Conservation (phyloP, 2,888 invertebrate genomes). For the Meteorus colon region DNA sequence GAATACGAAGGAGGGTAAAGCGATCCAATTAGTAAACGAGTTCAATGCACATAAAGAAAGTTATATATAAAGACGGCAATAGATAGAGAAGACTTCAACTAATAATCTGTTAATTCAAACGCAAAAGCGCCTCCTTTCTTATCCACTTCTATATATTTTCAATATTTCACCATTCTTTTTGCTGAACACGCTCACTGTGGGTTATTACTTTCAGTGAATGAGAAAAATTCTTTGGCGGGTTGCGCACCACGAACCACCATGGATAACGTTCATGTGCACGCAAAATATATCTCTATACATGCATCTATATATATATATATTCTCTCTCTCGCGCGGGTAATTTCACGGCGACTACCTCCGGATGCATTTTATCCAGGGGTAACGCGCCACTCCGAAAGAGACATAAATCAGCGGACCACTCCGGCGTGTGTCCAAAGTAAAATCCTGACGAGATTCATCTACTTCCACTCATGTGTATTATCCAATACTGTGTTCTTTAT, state of each 20-base stretch:
- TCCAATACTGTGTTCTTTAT: not conserved
- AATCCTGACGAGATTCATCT: slow-evolving; percentile 9
- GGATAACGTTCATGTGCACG: slow-evolving; percentile 47
- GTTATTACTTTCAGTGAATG: slow-evolving; percentile 32
- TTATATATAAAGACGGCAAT: slow-evolving; percentile 31
- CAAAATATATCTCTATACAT: not conserved
- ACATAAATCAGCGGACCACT: slow-evolving; percentile 53
- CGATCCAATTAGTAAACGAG: slow-evolving; percentile 66
- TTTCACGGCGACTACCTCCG: slow-evolving; percentile 64
- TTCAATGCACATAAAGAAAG: slow-evolving; percentile 57
- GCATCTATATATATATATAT: not conserved
- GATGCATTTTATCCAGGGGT: slow-evolving; percentile 59
- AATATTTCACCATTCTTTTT: slow-evolving; percentile 2
- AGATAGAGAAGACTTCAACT: slow-evolving; percentile 56
- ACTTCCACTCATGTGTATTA: slow-evolving; percentile 12
- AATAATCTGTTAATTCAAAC: slow-evolving; percentile 58
- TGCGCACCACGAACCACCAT: slow-evolving; percentile 33
- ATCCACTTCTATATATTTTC: slow-evolving; percentile 6
- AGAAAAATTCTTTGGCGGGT: slow-evolving; percentile 23
- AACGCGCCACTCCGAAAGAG: slow-evolving; percentile 49
- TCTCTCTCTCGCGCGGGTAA: slow-evolving; percentile 55
- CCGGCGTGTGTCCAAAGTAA: slow-evolving; percentile 21
- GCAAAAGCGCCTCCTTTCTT: slow-evolving; percentile 22
- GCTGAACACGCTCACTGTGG: slow-evolving; percentile 3
- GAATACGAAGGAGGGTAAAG: slow-evolving; percentile 34